Base-by-base conservation (phyloP, 2,888 invertebrate genomes). In the Trichogramma dendrolimi region DNA sequence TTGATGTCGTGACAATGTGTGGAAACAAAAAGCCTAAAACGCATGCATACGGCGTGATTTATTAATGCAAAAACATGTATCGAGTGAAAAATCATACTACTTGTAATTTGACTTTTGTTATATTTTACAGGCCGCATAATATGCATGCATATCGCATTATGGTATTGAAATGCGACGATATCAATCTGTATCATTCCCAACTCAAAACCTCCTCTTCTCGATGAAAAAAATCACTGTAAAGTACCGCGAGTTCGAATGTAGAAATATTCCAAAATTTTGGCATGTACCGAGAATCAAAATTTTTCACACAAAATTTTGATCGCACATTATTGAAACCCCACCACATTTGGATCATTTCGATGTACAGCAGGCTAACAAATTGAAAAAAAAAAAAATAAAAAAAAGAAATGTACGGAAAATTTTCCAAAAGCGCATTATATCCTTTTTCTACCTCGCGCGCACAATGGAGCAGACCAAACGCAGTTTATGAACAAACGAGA, bases 1-100 rank as follows among this genome's bases (percentile, higher is more conserved):
- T 76, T 70, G 71, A 75, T 75, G 74, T 77, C 75, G 73, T 76
- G 65, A 61, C 61, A 60, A 73, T 74, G 72, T 73, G 74, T 75
- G n/a, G n/a, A n/a, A n/a, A n/a, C n/a, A n/a, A n/a, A n/a, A n/a
- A n/a, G n/a, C n/a, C n/a, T n/a, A n/a, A n/a, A n/a, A n/a, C n/a
- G n/a, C n/a, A n/a, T n/a, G n/a, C n/a, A n/a, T n/a, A n/a, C n/a
- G n/a, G n/a, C n/a, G n/a, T n/a, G n/a, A n/a, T n/a, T n/a, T n/a
- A n/a, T n/a, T n/a, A n/a, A n/a, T n/a, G n/a, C n/a, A n/a, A n/a
- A n/a, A n/a, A n/a, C n/a, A n/a, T n/a, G n/a, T n/a, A n/a, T n/a
- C n/a, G n/a, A n/a, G n/a, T n/a, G n/a, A n/a, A n/a, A n/a, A n/a
- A n/a, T n/a, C n/a, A n/a, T n/a, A n/a, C n/a, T n/a, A n/a, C n/a